Percentiles rank a stretch among this genome's conserved stretches.
Conservation (phyloP, 2,888 invertebrate species). For the Hyalella azteca region DNA sequence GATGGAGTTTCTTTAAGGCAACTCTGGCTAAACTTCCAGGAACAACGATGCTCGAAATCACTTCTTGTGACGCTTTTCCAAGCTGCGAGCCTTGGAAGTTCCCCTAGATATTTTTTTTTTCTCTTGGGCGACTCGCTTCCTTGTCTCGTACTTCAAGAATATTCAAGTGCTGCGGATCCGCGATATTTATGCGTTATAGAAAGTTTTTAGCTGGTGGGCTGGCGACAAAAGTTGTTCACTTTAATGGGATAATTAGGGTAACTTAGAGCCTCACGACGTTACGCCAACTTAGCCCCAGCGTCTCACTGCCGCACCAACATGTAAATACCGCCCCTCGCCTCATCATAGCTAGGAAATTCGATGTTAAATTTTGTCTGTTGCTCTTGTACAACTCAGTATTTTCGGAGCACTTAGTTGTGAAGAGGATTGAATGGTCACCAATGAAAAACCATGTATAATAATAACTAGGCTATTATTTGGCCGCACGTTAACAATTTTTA, state of each 20-base stretch:
- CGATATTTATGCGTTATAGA: not conserved
- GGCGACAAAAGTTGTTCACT: slow-evolving; percentile 8
- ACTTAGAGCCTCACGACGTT: not conserved
- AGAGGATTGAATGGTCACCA: too few species aligned
- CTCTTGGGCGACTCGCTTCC: not conserved
- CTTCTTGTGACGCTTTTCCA: not conserved
- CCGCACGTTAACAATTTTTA: too few species aligned
- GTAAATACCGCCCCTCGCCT: too few species aligned
- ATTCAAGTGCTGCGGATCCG: slow-evolving; percentile 16
- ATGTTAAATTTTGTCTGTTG: too few species aligned
- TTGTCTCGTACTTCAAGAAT: slow-evolving; percentile 22
- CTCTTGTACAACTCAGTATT: too few species aligned
- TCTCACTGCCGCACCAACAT: too few species aligned
- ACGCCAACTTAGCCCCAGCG: too few species aligned
- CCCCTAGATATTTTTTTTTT: not conserved
- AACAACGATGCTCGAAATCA: slow-evolving; percentile 22
- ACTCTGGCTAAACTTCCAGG: slow-evolving; percentile 23
- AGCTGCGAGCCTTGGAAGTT: not conserved
- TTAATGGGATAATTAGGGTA: slow-evolving; percentile 20
- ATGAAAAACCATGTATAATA: too few species aligned
- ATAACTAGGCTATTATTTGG: too few species aligned
- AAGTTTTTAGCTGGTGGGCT: slow-evolving; percentile 1
- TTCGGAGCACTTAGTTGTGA: too few species aligned
- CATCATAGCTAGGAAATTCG: too few species aligned
- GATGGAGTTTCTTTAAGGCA: slow-evolving; percentile 24